A percentile compares a stretch with the other conserved stretches of the same genome.
phyloP scores from a whole-genome alignment of 2,797 vertebrate species.

The Schizothorax lantsangensis region DNA sequence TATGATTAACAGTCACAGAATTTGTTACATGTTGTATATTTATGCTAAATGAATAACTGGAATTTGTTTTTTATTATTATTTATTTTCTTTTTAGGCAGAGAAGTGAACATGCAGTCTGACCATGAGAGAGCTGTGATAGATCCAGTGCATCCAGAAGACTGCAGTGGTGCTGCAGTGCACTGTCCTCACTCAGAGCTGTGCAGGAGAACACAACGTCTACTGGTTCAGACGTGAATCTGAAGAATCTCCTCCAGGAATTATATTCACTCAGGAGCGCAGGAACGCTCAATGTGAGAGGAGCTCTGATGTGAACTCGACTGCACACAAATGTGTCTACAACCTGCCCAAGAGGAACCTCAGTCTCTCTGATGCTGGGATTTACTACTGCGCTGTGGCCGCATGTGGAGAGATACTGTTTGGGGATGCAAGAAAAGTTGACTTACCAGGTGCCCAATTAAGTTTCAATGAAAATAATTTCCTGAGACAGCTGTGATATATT shows the following conservation, averaged over 20 bases:
- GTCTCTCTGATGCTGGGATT: slow-evolving; percentile 57
- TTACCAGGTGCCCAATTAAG: not conserved
- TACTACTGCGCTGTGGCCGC: slow-evolving; percentile 69
- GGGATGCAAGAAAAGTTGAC: not conserved
- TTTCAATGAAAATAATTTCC: not conserved
- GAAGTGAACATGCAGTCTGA: not conserved
- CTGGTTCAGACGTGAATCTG: slow-evolving; percentile 3
- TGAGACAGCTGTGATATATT: not conserved
- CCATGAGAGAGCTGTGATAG: not conserved
- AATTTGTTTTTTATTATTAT: not conserved
- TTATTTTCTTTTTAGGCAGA: not conserved
- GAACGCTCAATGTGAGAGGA: slow-evolving; percentile 46
- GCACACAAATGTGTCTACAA: slow-evolving; percentile 63
- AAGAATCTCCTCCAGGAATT: slow-evolving; percentile 49
- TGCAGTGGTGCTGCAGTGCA: slow-evolving; percentile 62
- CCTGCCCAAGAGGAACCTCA: slow-evolving; percentile 58
- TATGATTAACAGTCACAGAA: not conserved
- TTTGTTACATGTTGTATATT: not conserved
- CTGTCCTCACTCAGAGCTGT: slow-evolving; percentile 51
- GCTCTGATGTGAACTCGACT: not conserved
- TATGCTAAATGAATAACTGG: not conserved
- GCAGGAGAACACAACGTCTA: slow-evolving; percentile 39
- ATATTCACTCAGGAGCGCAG: slow-evolving; percentile 50
- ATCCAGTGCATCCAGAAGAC: slow-evolving; percentile 1
- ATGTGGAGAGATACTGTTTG: slow-evolving; percentile 61